Evolutionary conservation across 1,140 invertebrate genomes (phyloP).

Genomic region (Whitmania pigra): DNA sequence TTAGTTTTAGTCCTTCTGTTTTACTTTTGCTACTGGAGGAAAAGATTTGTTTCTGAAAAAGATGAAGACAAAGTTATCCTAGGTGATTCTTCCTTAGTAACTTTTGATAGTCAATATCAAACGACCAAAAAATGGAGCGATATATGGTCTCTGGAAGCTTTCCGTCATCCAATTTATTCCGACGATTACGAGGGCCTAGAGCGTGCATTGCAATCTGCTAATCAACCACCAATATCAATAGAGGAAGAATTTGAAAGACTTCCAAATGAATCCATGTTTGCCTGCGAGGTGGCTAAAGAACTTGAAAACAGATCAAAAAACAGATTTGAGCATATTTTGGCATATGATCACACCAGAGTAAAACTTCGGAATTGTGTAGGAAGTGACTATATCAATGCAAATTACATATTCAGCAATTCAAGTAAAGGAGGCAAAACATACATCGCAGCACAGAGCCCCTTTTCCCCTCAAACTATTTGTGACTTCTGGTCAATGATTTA

Average conservation of each 20-base stretch:
- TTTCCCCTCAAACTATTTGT: constrained; percentile 33
- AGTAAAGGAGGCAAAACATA: constrained; percentile 27
- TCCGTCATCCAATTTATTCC: constrained; percentile 30
- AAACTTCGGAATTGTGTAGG: constrained; percentile 29
- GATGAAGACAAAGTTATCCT: constrained; percentile 10
- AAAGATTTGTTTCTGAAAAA: background rate
- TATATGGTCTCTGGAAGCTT: constrained; percentile 30
- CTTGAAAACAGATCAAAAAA: constrained; percentile 32
- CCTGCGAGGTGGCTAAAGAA: constrained; percentile 28
- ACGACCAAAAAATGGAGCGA: constrained; percentile 30
- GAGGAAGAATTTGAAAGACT: constrained; percentile 36
- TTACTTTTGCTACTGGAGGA: constrained; percentile 26
- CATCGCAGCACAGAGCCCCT: constrained; percentile 40
- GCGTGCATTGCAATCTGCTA: constrained; percentile 19
- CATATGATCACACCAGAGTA: constrained; percentile 38
- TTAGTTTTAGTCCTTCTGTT: constrained; percentile 30
- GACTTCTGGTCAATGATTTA: constrained; percentile 41
- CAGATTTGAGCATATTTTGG: constrained; percentile 36
- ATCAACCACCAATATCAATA: constrained; percentile 29
- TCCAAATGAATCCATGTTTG: constrained; percentile 28
- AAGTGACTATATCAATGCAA: constrained; percentile 92
- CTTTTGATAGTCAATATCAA: constrained; percentile 9
- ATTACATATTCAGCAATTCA: constrained; percentile 31
- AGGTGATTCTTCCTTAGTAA: constrained; percentile 11
- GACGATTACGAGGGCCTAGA: constrained; percentile 28